phyloP scores from a whole-genome alignment of 1,140 invertebrate species.

The Drosophila willistoni region DNA sequence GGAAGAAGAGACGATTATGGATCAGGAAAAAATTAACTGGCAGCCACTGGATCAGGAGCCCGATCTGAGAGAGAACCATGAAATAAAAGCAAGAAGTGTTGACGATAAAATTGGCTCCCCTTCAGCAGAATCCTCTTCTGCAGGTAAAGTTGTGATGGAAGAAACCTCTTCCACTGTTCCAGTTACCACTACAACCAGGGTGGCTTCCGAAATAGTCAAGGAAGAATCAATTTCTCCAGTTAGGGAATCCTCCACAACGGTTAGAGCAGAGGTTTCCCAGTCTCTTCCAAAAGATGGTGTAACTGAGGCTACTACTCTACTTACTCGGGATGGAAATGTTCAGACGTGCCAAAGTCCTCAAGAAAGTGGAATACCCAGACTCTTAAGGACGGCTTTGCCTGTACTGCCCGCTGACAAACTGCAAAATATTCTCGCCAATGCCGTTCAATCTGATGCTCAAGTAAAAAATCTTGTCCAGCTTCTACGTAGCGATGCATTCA shows the following conservation, averaged over 20 bases:
- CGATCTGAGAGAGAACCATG: not conserved
- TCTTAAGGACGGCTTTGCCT: constrained; percentile 51
- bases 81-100: constrained; percentile 4
- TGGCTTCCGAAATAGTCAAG: not conserved
- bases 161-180: too few relatives aligned
- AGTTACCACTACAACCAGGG: not conserved
- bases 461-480: constrained; percentile 35
- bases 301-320: not conserved
- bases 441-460: constrained; percentile 44
- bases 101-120: not conserved
- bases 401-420: constrained; percentile 40
- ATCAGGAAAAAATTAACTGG: constrained; percentile 53
- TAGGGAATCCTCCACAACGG: not conserved
- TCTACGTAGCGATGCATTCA: constrained; percentile 45
- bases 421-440: constrained; percentile 59
- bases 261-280: not conserved
- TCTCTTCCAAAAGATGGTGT: not conserved
- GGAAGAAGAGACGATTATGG: constrained; percentile 22
- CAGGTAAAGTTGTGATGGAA: not conserved
- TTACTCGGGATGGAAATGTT: constrained; percentile 32
- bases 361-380: constrained; percentile 45
- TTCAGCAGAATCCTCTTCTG: not conserved
- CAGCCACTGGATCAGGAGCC: constrained; percentile 27
- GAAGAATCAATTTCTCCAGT: constrained; percentile 4
- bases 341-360: constrained; percentile 29